Evolutionary conservation across 2,113 vertebrate genomes (phyloP), one percentile per base, ranked within the genome.

Genomic region (Acanthochromis polyacanthus): DNA sequence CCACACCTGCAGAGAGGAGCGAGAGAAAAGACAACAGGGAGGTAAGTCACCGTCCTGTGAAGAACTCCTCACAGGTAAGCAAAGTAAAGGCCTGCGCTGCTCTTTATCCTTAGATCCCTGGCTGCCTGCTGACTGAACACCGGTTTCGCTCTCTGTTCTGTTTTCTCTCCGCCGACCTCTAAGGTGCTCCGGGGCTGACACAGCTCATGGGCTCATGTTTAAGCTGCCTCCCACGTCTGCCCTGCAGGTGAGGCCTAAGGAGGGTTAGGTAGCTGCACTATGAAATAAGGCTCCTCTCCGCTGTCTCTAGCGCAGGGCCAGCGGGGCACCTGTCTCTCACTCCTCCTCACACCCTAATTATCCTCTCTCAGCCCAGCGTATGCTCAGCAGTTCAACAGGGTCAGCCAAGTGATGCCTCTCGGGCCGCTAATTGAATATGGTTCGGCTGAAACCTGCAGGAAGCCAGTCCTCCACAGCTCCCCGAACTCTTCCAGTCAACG

Each of bases 1-100:
- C 97, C 97, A 98, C 53, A 96, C 94, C 97, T 98, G 83, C 25
- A 40, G 68, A 77, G 61, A 81, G 71, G 57, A 80, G 19, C 25
- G 51, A 46, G 60, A 62, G 45, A 56, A 57, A 1, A 69, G 43
- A 58, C 57, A 60, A 77, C 8, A 52, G 36, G 64, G 69, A 36
- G 45, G 69, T 84, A 7, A 69, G 65, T 53, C 12, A 19, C 60
- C 51, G 78, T 43, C 36, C 50, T 70, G n/a, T 46, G 30, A 70
- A 59, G 43, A 56, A 66, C 67, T 51, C 12, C 76, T 73, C 17
- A 25, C 30, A 6, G 45, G 51, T 25, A 36, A 67, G 45, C 22
- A 36, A 63, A 78, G 56, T 46, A 15, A 46, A 75, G 57, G 76
- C 75, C 40, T n/a, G 55, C 63, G 19, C 0, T 8, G 5, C 45